Evolutionary conservation across 2,888 invertebrate genomes (phyloP), one percentile per base, ranked within the genome.

Genomic region (Coremacera marginata): DNA sequence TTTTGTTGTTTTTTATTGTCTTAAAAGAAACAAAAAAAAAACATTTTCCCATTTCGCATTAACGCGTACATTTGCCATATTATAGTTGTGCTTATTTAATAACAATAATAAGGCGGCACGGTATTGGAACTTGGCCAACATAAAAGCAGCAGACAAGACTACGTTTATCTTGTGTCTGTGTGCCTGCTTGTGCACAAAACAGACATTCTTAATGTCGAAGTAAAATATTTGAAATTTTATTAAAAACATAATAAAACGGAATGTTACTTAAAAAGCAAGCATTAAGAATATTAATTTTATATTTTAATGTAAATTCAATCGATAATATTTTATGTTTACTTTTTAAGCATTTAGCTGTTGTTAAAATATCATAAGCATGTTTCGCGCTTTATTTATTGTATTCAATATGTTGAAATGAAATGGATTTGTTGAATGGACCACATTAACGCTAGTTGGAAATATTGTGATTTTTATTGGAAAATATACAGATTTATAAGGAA

Each of bases 381-480:
- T 44, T 44, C 44, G 44, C 44, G 44, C 44, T 11, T 11, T 44
- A 44, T 44, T 19, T 19, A 65, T 44, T 65, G 37, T 44, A 65
- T 65, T 65, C 31, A 44, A 44, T 44, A 11, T 57, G 22, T 37
- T 37, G 67, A 67, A 67, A 49, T 57, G 44, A 60, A 55, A 51
- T 57, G 70, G 34, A 71, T 57, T 75, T 34, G 52, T 71, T 62
- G 25, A 60, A 27, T 19, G 44, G 70, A 76, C 14, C 44, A 44
- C 44, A 37, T 37, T 44, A 44, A 3, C 44, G 14, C 11, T 44
- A 14, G 44, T 44, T 44, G 11, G 44, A 44, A 44, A 14, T 44
- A 2, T 44, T 11, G 44, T 14, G 11, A 44, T 44, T 44, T 44
- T 44, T 2, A 44, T 44, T 14, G 44, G 11, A 44, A 44, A 44